Evolutionary conservation across 2,888 invertebrate genomes (phyloP), one percentile per base, ranked within the genome.

Genomic region (Tachystola acroxantha): DNA sequence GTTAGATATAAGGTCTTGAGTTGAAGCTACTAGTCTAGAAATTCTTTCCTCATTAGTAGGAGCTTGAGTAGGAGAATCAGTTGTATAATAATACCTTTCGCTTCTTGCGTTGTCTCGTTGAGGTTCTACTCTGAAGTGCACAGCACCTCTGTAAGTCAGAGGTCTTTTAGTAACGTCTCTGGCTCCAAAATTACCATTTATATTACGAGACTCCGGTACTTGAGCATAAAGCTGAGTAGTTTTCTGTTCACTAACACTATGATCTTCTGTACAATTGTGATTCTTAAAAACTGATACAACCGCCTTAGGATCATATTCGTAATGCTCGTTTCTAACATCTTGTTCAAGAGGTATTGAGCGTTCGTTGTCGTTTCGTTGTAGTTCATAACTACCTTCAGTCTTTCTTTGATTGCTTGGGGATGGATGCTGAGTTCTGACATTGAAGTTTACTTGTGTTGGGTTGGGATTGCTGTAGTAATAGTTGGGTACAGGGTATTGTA

Each of bases 1-100:
- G 42, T 90, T 90, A 0, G 89, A 82, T 40, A 92, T 89, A 7
- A 91, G 67, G 61, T 91, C 89, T 57, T 88, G 88, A 1, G 90
- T 90, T 1, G 84, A 89, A 27, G 88, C 88, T 9, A 90, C 88
- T 26, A 91, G 64, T 51, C 77, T 88, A 2, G 81, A 79, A 26
- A 82, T 80, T 1, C 84, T 79, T 22, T 64, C 62, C 26, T 74
- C 62, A 45, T 74, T 50, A 26, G 45, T 57, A 24, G 49, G 25
- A 3, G 57, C 48, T 9, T 42, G 32, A 7, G 39, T 41, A 20
- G 67, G 60, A 6, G 57, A 44, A 43, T 59, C 50, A 28, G 69
- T 72, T 4, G 66, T 65, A 31, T 67, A 74, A 33, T 75, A 76
- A 39, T 61, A 71, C 43, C 72, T 65, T 65, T 82, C 81, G 31